A percentile compares a stretch with the other conserved stretches of the same genome.
Evolutionary conservation across 2,113 vertebrate species (phyloP).

Genomic region (Scomber japonicus): DNA sequence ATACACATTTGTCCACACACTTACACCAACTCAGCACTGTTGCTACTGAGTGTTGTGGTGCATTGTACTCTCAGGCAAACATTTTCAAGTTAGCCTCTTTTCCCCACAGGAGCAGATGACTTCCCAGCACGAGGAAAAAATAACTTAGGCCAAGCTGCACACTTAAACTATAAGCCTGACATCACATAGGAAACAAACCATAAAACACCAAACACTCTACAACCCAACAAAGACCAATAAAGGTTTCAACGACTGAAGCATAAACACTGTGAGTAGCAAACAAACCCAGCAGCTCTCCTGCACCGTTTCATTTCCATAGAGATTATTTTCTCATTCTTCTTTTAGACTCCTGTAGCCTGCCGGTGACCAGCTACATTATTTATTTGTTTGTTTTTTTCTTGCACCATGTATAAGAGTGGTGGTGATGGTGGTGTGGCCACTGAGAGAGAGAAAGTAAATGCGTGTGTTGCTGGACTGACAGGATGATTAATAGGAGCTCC

Average conservation of each 20-base stretch:
- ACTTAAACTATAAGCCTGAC: constrained; percentile 66
- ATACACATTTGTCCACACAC: constrained; percentile 1
- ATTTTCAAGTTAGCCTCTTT: constrained; percentile 52
- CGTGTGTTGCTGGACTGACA: constrained; percentile 70
- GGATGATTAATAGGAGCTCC: constrained; percentile 79
- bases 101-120: constrained; percentile 35
- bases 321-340: constrained; percentile 57
- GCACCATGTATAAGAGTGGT: constrained; percentile 41
- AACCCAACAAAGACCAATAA: constrained; percentile 76
- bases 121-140: constrained; percentile 49
- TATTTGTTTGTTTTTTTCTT: constrained; percentile 77
- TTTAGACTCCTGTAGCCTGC: constrained; percentile 36
- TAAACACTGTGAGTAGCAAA: constrained; percentile 67
- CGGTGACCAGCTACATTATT: constrained; percentile 72
- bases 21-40: neutral
- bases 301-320: constrained; percentile 56
- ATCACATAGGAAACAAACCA: constrained; percentile 73
- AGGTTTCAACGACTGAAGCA: constrained; percentile 62
- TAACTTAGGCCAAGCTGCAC: constrained; percentile 52
- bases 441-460: constrained; percentile 39
- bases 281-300: constrained; percentile 57
- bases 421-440: constrained; percentile 7
- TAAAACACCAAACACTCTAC: constrained; percentile 74
- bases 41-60: neutral
- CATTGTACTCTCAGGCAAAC: constrained; percentile 36